These are phyloP conservation scores for Ameiurus melas DNA, from an alignment of 2,113 vertebrate species.

Conservation along the genomic window DNA sequence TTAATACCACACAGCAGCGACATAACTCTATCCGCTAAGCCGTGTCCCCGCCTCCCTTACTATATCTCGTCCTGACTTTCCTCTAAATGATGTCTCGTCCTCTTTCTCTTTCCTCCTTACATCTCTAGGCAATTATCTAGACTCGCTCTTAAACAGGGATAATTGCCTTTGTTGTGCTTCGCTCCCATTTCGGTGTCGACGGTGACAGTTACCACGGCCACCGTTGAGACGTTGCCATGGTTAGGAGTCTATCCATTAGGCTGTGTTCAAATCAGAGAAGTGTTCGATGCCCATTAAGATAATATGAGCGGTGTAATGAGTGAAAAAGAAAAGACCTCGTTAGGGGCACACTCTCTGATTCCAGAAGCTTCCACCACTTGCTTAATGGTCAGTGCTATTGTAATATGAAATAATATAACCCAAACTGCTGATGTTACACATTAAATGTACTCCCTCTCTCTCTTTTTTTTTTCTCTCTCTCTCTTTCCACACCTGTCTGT, in stretches of 20 bases:
- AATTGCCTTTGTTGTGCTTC: conserved; percentile 67
- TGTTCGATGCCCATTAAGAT: conserved; percentile 54
- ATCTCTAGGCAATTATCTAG: conserved; percentile 70
- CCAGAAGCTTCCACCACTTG: conserved; percentile 4
- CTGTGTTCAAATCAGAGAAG: conserved; percentile 56
- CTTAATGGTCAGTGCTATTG: conserved; percentile 35
- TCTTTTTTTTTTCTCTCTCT: neutral
- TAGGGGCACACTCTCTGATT: neutral
- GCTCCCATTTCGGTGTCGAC: conserved; percentile 46
- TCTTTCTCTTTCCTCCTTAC: conserved; percentile 55
- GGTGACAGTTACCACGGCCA: conserved; percentile 62
- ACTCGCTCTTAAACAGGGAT: conserved; percentile 60
- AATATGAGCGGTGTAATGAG: conserved; percentile 40
- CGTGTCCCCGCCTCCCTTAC: conserved; percentile 31
- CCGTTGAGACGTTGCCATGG: conserved; percentile 58
- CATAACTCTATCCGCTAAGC: conserved; percentile 36
- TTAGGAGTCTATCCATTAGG: conserved; percentile 50
- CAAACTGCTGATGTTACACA: neutral
- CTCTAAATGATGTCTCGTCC: conserved; percentile 67
- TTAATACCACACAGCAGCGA: conserved; percentile 42
- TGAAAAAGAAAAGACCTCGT: conserved; percentile 31
- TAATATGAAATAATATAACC: conserved; percentile 25
- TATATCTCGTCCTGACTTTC: conserved; percentile 55
- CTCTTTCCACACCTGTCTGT: neutral
- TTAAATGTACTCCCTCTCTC: neutral